Conservation (phyloP, 2,888 invertebrate species). For the Zygothrica quintamaculata region DNA sequence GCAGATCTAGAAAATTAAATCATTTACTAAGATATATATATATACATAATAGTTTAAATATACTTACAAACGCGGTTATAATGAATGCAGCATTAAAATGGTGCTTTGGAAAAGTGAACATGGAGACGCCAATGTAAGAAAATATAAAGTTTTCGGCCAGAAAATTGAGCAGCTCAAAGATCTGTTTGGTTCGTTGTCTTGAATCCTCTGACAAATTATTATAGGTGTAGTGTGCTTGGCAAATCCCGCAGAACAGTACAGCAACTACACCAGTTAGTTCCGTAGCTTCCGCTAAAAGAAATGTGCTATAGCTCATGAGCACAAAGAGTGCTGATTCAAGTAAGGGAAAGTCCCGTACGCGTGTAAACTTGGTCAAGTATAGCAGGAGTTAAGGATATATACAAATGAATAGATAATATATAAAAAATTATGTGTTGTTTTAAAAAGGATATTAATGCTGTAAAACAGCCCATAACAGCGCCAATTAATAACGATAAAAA, state of each 20-base stretch:
- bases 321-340: slow-evolving; percentile 98
- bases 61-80: slow-evolving; percentile 93
- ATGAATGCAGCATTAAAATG: slow-evolving; percentile 97
- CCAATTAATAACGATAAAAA: slow-evolving; percentile 96
- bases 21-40: too few species aligned
- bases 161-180: slow-evolving; percentile 97
- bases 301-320: slow-evolving; percentile 98
- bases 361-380: slow-evolving; percentile 96
- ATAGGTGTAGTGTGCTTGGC: slow-evolving; percentile 99
- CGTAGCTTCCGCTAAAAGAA: slow-evolving; percentile 97
- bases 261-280: slow-evolving; percentile 99
- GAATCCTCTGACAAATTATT: slow-evolving; percentile 97
- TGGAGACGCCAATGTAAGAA: slow-evolving; percentile 98
- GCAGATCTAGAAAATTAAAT: slow-evolving; percentile 88
- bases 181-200: slow-evolving; percentile 93
- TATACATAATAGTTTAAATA: too few species aligned
- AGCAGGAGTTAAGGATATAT: slow-evolving; percentile 79
- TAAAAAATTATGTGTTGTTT: slow-evolving; percentile 39
- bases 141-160: slow-evolving; percentile 99
- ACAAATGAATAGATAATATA: slow-evolving; percentile 2
- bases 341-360: slow-evolving; percentile 96
- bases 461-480: slow-evolving; percentile 95
- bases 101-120: slow-evolving; percentile 98
- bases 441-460: slow-evolving; percentile 95
- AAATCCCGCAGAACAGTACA: slow-evolving; percentile 98